These are phyloP conservation scores for Drosophila novamexicana DNA, from an alignment of 1,140 invertebrate species.

Conservation along the genomic window DNA sequence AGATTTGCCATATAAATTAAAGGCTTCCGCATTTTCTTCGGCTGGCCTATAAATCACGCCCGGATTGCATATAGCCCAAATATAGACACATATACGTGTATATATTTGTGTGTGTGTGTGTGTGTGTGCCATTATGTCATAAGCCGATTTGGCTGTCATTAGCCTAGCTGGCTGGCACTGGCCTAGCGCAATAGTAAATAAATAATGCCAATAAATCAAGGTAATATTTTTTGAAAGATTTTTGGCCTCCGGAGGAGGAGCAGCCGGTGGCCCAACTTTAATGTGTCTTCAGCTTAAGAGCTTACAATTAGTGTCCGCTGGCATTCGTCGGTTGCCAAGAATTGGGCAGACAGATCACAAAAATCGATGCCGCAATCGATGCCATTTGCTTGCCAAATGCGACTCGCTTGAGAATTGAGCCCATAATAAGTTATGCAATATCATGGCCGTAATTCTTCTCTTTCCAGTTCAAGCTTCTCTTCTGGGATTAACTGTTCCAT, in stretches of 20 bases:
- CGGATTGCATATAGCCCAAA: slow-evolving; percentile 19
- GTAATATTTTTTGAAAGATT: slow-evolving; percentile 44
- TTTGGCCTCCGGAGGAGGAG: slow-evolving; percentile 19
- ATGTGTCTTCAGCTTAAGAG: slow-evolving; percentile 30
- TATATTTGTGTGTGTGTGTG: slow-evolving; percentile 9
- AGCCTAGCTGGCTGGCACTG: slow-evolving; percentile 30
- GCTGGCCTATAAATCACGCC: slow-evolving; percentile 64
- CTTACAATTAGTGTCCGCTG: slow-evolving; percentile 45
- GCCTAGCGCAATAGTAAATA: slow-evolving; percentile 37
- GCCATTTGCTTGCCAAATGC: slow-evolving; percentile 31
- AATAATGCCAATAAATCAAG: slow-evolving; percentile 75
- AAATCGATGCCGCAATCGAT: slow-evolving; percentile 24
- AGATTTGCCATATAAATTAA: slow-evolving; percentile 65
- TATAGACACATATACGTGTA: slow-evolving; percentile 2
- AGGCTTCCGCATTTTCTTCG: slow-evolving; percentile 60
- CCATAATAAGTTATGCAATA: too few relatives aligned
- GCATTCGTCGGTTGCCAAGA: slow-evolving; percentile 1
- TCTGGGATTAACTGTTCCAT: too few relatives aligned
- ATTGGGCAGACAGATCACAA: slow-evolving; percentile 20
- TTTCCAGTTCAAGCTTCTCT: too few relatives aligned
- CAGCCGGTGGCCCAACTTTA: neutral
- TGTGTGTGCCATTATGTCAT: slow-evolving; percentile 68
- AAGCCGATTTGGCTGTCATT: slow-evolving; percentile 76
- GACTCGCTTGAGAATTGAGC: too few relatives aligned
- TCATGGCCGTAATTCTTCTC: too few relatives aligned